These are phyloP conservation scores for Hedya salicella DNA, from an alignment of 2,888 invertebrate species.

Conservation along the genomic window DNA sequence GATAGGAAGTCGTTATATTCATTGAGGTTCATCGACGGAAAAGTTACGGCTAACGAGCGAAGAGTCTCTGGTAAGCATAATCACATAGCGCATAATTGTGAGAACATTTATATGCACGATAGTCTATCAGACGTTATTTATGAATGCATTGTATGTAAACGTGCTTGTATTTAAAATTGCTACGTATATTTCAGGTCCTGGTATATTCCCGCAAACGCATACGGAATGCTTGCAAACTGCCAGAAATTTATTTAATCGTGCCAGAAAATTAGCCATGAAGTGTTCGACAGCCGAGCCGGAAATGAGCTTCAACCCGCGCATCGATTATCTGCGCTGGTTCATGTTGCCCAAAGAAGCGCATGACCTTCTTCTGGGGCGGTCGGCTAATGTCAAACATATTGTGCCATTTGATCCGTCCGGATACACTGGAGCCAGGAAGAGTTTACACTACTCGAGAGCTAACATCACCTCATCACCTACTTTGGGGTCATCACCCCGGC, in stretches of 20 bases:
- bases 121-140: constrained; percentile 10
- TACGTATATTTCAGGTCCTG: constrained; percentile 80
- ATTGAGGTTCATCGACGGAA: constrained; percentile 90
- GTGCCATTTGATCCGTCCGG: constrained; percentile 90
- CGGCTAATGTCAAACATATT: constrained; percentile 90
- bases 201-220: constrained; percentile 89
- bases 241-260: constrained; percentile 90
- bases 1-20: constrained; percentile 93
- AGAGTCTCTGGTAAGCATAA: constrained; percentile 84
- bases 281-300: constrained; percentile 90
- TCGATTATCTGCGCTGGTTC: constrained; percentile 93
- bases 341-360: constrained; percentile 95
- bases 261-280: constrained; percentile 90
- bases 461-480: constrained; percentile 78
- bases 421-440: constrained; percentile 82
- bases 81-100: constrained; percentile 6
- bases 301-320: constrained; percentile 88
- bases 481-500: constrained; percentile 85
- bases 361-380: constrained; percentile 88
- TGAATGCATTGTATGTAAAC: constrained; percentile 19
- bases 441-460: constrained; percentile 69
- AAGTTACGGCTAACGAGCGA: constrained; percentile 90
- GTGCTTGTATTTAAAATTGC: constrained; percentile 1
- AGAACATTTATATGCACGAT: constrained; percentile 7
- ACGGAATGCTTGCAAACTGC: constrained; percentile 92